Percentiles rank a stretch among this genome's conserved stretches.
Evolutionary conservation across 2,797 vertebrate species (phyloP).

Genomic region (Rhinoraja longicauda): DNA sequence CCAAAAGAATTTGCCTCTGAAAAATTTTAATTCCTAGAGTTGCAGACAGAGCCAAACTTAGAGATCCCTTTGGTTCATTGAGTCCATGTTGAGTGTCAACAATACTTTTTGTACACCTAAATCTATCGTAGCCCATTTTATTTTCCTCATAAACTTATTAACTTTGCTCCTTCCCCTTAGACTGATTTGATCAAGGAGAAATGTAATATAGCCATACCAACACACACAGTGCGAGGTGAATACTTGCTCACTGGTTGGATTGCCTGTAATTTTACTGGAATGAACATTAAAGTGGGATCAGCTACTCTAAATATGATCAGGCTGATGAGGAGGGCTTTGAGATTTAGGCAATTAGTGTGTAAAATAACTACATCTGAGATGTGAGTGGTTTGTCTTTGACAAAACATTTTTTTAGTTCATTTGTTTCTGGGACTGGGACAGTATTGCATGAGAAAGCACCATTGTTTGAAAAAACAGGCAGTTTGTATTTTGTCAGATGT

Average conservation of each 20-base stretch:
- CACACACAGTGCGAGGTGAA: neutral
- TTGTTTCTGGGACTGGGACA: neutral
- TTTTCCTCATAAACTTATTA: too few relatives aligned
- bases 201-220: neutral
- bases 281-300: neutral
- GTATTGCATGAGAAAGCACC: neutral
- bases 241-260: neutral
- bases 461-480: neutral
- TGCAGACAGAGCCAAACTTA: too few relatives aligned
- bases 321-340: neutral
- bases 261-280: neutral
- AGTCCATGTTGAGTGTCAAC: too few relatives aligned
- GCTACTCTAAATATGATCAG: neutral
- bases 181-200: too few relatives aligned
- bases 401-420: neutral
- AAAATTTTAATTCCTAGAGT: neutral
- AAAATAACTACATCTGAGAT: neutral
- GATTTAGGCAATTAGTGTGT: neutral
- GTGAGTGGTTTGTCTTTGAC: neutral
- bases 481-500: neutral
- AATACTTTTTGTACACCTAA: too few relatives aligned
- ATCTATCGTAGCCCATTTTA: too few relatives aligned
- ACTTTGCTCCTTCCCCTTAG: too few relatives aligned
- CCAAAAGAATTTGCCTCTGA: neutral
- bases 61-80: too few relatives aligned